Base-by-base conservation (phyloP, 2,888 invertebrate species). In the Cyclophora albipunctata region DNA sequence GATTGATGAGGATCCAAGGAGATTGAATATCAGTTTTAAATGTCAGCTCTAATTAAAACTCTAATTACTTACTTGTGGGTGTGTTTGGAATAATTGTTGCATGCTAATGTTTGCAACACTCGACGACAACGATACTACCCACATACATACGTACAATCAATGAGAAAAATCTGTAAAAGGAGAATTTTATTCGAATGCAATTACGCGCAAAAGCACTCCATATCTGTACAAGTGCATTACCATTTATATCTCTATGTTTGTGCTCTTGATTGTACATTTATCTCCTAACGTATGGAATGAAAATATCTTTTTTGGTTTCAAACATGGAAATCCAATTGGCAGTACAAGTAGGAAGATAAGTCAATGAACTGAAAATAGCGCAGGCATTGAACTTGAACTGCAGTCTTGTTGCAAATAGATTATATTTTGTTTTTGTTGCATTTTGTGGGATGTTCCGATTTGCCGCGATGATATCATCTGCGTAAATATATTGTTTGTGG, bases 51-150 rank as follows among this genome's bases (percentile, higher is more conserved):
- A 68, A 67, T 69, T 71, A 67, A 65, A 53, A 5, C 37, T 37
- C 5, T 5, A 37, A 37, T 37, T 37, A 37, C 4, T 37, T 5
- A 37, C 50, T 37, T 47, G 42, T 45, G 37, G 57, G 59, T 63
- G 63, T 63, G 61, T 59, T 65, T 57, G 51, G 5, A 37, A 37
- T 37, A 56, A 66, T 68, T 64, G 58, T 51, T 62, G 66, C 70
- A 80, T 78, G 78, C 76, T 73, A 78, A 78, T 79, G 53, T 59
- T 64, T 52, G 63, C 67, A 67, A 69, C 62, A 63, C 62, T 59
- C 56, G 60, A 63, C 54, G 54, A 63, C 67, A 64, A 66, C 58
- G 53, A 59, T 62, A 57, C 57, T 71, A 58, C 81, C 80, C 71
- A 81, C 80, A 40, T 45, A 81, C 80, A 40, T 45, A 37, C 37